A percentile compares a stretch with the other conserved stretches of the same genome.
phyloP scores from a whole-genome alignment of 2,797 vertebrate genomes.

The Spinibarbus caldwelli region DNA sequence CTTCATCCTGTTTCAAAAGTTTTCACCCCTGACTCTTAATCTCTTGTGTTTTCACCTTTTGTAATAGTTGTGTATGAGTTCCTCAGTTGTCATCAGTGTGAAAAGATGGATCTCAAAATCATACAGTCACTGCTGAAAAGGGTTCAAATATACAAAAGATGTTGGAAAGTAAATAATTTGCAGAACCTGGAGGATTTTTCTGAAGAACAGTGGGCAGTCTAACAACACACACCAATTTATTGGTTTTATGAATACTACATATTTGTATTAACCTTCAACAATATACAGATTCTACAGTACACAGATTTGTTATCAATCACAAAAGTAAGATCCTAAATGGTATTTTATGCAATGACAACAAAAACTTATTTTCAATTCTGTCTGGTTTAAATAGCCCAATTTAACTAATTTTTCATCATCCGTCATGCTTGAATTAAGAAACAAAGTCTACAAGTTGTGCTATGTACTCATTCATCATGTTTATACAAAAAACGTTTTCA shows the following conservation, averaged over 20 bases:
- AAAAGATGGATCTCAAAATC: too few relatives aligned
- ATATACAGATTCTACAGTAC: not conserved
- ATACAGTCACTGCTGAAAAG: too few relatives aligned
- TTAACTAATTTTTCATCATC: not conserved
- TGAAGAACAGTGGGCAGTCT: not conserved
- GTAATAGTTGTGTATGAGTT: too few relatives aligned
- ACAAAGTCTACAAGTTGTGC: constrained; percentile 15
- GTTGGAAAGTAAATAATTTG: not conserved
- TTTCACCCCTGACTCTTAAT: not conserved
- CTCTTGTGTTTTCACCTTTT: too few relatives aligned
- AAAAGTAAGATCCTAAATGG: not conserved
- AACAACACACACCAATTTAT: not conserved
- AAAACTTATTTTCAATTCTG: not conserved
- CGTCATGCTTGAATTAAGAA: constrained; percentile 1
- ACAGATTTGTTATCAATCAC: not conserved
- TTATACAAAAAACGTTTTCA: constrained; percentile 24
- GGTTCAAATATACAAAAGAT: not conserved
- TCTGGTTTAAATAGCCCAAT: not conserved
- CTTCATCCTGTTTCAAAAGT: not conserved
- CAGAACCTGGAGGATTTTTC: not conserved
- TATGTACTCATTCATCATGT: constrained; percentile 4
- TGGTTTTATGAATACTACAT: not conserved
- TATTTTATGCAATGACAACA: constrained; percentile 5
- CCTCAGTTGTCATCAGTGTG: too few relatives aligned
- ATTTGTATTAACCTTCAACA: not conserved